These are phyloP conservation scores for Stenodema calcarata DNA, from an alignment of 2,888 invertebrate species.

Conservation along the genomic window DNA sequence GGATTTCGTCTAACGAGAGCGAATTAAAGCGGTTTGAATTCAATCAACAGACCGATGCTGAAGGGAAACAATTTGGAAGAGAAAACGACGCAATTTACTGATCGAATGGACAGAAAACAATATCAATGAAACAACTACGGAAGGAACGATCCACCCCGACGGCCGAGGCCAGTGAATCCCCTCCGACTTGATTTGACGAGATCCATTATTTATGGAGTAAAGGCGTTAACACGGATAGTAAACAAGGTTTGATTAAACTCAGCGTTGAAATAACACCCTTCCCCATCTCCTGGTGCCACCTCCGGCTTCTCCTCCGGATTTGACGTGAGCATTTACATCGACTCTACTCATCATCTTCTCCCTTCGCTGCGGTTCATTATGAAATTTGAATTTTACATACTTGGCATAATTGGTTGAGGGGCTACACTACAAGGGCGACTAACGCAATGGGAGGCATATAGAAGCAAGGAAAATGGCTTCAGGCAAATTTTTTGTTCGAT, in stretches of 20 bases:
- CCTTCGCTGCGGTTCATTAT: neutral
- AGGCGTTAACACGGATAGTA: constrained; percentile 12
- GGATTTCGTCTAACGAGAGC: too few relatives aligned
- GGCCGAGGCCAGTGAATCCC: neutral
- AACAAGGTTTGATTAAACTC: constrained; percentile 21
- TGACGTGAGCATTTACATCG: neutral
- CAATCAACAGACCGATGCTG: too few relatives aligned
- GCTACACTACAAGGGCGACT: neutral
- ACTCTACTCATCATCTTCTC: neutral
- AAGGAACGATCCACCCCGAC: neutral
- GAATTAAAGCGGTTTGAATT: too few relatives aligned
- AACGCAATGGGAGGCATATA: too few relatives aligned
- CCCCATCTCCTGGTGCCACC: neutral
- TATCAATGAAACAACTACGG: neutral
- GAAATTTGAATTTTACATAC: neutral
- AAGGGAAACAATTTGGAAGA: neutral
- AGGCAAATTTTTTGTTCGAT: too few relatives aligned
- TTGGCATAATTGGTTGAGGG: neutral
- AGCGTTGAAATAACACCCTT: neutral
- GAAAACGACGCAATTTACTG: neutral
- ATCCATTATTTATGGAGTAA: constrained; percentile 11
- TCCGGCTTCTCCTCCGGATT: neutral
- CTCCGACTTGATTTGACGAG: constrained; percentile 9
- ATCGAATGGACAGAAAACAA: neutral
- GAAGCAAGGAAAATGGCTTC: too few relatives aligned